These are phyloP conservation scores for Drosophila nebulosa DNA, from an alignment of 1,140 invertebrate genomes.

Conservation along the genomic window DNA sequence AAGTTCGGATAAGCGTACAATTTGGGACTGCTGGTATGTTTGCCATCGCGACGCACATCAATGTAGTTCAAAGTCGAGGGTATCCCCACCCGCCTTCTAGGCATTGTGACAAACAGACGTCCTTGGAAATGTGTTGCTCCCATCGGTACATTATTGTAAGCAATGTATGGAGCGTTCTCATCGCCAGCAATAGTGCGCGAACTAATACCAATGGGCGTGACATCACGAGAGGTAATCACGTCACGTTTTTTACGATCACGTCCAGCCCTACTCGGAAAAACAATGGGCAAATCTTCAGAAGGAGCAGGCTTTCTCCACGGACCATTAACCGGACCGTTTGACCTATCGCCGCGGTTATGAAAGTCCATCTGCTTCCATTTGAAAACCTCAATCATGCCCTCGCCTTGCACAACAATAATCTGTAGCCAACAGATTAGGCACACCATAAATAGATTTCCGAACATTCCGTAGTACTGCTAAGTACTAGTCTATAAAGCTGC, in stretches of 20 bases:
- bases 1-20: slow-evolving; percentile 86
- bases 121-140: slow-evolving; percentile 86
- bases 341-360: slow-evolving; percentile 64
- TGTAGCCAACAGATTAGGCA: slow-evolving; percentile 19
- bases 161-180: slow-evolving; percentile 48
- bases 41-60: slow-evolving; percentile 80
- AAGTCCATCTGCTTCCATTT: slow-evolving; percentile 81
- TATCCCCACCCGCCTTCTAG: slow-evolving; percentile 85
- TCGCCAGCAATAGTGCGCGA: slow-evolving; percentile 5
- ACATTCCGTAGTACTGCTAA: neutral
- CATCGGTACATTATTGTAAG: slow-evolving; percentile 87
- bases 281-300: slow-evolving; percentile 22
- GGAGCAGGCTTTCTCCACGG: neutral
- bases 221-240: slow-evolving; percentile 51
- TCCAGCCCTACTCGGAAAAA: slow-evolving; percentile 38
- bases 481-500: slow-evolving; percentile 3
- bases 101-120: slow-evolving; percentile 87
- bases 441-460: slow-evolving; percentile 6
- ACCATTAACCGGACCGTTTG: neutral
- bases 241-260: slow-evolving; percentile 36
- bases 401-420: slow-evolving; percentile 27
- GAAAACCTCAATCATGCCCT: slow-evolving; percentile 79
- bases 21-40: slow-evolving; percentile 81
- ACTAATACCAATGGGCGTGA: slow-evolving; percentile 8
- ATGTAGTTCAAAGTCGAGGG: slow-evolving; percentile 87